phyloP scores from a whole-genome alignment of 2,888 invertebrate genomes.

The Tuta absoluta region DNA sequence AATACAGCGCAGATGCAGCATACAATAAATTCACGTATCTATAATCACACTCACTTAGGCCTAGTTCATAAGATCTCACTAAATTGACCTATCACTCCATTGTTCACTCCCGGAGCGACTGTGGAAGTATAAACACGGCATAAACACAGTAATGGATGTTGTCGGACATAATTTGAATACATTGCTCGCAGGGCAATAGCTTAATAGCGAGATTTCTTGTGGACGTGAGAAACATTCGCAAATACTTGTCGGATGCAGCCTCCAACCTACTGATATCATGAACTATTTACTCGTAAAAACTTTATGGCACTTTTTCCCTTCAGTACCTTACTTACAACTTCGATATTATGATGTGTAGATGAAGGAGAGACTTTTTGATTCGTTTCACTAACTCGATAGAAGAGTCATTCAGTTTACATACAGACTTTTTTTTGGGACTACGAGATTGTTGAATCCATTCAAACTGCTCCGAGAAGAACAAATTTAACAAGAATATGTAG shows the following conservation, averaged over 20 bases:
- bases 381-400: too few relatives aligned
- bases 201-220: constrained; percentile 17
- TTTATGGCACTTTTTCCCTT: too few relatives aligned
- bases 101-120: constrained; percentile 26
- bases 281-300: neutral
- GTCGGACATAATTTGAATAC: constrained; percentile 33
- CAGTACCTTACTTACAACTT: too few relatives aligned
- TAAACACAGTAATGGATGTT: constrained; percentile 37
- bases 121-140: constrained; percentile 22
- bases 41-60: neutral
- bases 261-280: neutral
- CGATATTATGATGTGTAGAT: too few relatives aligned
- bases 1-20: too few relatives aligned
- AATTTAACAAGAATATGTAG: too few relatives aligned
- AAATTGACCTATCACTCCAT: constrained; percentile 33
- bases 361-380: too few relatives aligned
- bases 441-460: too few relatives aligned
- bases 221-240: constrained; percentile 17
- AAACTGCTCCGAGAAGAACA: too few relatives aligned
- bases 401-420: too few relatives aligned
- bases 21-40: too few relatives aligned
- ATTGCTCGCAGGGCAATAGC: constrained; percentile 23
- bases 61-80: constrained; percentile 21
- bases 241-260: neutral
- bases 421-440: too few relatives aligned